Evolutionary conservation across 2,888 invertebrate genomes (phyloP).

Genomic region (Drosophila niveifrons): DNA sequence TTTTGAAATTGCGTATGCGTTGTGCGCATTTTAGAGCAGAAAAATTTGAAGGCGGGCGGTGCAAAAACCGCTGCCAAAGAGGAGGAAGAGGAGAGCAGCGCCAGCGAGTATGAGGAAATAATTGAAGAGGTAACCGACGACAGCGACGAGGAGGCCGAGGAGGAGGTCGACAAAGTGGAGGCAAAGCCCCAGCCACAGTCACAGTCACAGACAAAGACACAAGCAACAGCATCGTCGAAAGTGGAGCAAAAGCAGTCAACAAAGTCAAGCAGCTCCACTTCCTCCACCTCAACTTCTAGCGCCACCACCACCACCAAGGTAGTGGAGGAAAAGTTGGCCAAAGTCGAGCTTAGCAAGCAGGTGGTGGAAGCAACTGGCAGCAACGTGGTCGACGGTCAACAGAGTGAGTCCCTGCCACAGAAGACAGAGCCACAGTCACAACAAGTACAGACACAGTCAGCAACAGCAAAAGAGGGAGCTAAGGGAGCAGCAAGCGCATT

Average conservation of each 20-base stretch:
- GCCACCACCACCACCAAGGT: slow-evolving; percentile 40
- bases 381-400: slow-evolving; percentile 60
- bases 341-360: slow-evolving; percentile 59
- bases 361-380: slow-evolving; percentile 31
- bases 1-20: slow-evolving; percentile 18
- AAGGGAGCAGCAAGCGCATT: slow-evolving; percentile 38
- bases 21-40: slow-evolving; percentile 69
- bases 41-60: slow-evolving; percentile 85
- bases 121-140: slow-evolving; percentile 84
- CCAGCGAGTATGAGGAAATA: slow-evolving; percentile 84
- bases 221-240: slow-evolving; percentile 41
- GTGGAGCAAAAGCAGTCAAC: slow-evolving; percentile 17
- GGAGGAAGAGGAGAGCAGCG: slow-evolving; percentile 74
- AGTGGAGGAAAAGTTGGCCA: slow-evolving; percentile 62
- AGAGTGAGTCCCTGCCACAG: slow-evolving; percentile 91
- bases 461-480: slow-evolving; percentile 26
- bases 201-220: slow-evolving; percentile 22
- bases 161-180: slow-evolving; percentile 56
- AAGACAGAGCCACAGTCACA: slow-evolving; percentile 69
- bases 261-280: slow-evolving; percentile 6
- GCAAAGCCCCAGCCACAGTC: slow-evolving; percentile 48
- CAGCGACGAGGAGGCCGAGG: slow-evolving; percentile 72
- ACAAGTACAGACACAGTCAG: slow-evolving; percentile 20
- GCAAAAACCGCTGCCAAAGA: slow-evolving; percentile 79
- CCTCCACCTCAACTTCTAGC: background rate